Percentiles rank a stretch among this genome's conserved stretches.
These are phyloP conservation scores for Metridium senile DNA, from an alignment of 92 coral and sea anemone species.

Conservation along the genomic window DNA sequence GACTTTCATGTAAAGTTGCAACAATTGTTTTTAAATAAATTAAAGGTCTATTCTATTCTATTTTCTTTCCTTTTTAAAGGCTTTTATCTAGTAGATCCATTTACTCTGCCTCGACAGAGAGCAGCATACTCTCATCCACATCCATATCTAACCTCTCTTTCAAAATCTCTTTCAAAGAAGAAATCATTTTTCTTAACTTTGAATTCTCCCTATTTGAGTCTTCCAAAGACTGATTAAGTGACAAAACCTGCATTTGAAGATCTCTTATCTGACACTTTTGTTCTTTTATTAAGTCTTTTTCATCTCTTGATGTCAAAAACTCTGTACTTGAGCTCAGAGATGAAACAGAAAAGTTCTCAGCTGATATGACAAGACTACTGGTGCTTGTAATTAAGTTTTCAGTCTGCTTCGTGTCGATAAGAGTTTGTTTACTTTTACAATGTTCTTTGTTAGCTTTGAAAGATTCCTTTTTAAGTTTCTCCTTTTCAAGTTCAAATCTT, in stretches of 20 bases:
- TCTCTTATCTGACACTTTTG: slow-evolving; percentile 68
- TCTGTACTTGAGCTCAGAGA: slow-evolving; percentile 80
- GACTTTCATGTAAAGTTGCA: no score
- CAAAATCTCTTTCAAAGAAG: slow-evolving; percentile 58
- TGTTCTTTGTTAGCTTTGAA: background rate
- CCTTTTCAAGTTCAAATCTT: slow-evolving; percentile 44
- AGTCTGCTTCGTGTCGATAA: slow-evolving; percentile 22
- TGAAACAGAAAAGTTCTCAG: slow-evolving; percentile 85
- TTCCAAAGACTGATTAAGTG: slow-evolving; percentile 86
- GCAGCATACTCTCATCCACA: slow-evolving; percentile 37
- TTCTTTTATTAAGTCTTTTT: slow-evolving; percentile 33
- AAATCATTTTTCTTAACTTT: slow-evolving; percentile 66
- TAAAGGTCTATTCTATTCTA: no score
- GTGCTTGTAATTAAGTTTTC: slow-evolving; percentile 38
- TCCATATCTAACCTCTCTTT: slow-evolving; percentile 59
- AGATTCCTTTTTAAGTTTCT: slow-evolving; percentile 36
- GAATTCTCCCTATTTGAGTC: slow-evolving; percentile 91
- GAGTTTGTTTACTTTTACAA: slow-evolving; percentile 13
- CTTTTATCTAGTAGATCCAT: background rate
- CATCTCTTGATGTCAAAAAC: slow-evolving; percentile 55
- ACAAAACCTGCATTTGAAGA: slow-evolving; percentile 88
- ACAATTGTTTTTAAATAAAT: no score
- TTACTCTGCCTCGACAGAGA: background rate
- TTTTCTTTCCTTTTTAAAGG: background rate
- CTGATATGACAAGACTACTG: slow-evolving; percentile 78